Evolutionary conservation across 2,797 vertebrate genomes (phyloP).

Genomic region (Spondyliosoma cantharus): DNA sequence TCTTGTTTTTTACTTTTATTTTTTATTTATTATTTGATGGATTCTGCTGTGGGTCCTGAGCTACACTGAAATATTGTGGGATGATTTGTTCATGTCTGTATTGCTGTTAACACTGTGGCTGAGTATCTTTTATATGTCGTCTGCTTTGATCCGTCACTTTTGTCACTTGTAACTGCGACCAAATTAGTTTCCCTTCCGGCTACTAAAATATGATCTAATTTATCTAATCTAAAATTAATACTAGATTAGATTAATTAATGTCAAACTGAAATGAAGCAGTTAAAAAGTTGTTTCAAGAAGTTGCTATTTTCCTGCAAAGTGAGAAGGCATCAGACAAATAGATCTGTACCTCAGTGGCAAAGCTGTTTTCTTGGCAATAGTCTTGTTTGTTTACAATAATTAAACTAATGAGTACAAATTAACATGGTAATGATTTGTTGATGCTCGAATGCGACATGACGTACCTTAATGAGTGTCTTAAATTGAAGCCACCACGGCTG

Average conservation of each 20-base stretch:
- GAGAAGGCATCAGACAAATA: not conserved
- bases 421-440: constrained; percentile 63
- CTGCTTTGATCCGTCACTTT: not conserved
- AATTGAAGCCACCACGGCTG: constrained; percentile 42
- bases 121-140: not conserved
- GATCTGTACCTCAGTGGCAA: constrained; percentile 4
- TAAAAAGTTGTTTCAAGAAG: not conserved
- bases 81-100: not conserved
- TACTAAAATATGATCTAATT: not conserved
- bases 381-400: constrained; percentile 66
- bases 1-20: not conserved
- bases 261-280: not conserved
- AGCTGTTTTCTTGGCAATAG: constrained; percentile 42
- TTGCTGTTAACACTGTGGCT: not conserved
- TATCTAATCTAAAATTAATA: not conserved
- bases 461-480: constrained; percentile 52
- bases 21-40: not conserved
- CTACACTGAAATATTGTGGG: not conserved
- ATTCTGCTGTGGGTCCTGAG: not conserved
- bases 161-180: not conserved
- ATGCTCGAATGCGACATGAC: constrained; percentile 40
- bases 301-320: constrained; percentile 1
- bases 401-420: constrained; percentile 66
- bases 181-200: not conserved
- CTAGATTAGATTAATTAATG: not conserved